Evolutionary conservation across 2,888 invertebrate genomes (phyloP).

Genomic region (Anaspis maculata): DNA sequence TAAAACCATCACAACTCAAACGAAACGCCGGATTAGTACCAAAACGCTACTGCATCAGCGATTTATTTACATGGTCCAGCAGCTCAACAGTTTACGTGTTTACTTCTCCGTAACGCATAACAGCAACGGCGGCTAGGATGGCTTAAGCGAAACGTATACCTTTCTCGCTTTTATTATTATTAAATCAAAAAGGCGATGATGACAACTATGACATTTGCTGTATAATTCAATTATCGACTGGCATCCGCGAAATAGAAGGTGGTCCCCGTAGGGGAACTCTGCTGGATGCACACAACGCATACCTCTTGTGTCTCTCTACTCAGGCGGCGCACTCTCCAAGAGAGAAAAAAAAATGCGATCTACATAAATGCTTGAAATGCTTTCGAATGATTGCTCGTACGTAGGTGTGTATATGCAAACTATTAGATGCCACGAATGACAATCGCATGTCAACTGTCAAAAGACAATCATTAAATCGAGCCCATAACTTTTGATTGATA

Average conservation of each 20-base stretch:
- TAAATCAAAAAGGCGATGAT: too few species aligned
- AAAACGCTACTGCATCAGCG: constrained; percentile 8
- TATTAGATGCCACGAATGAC: constrained; percentile 15
- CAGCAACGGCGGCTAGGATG: background rate
- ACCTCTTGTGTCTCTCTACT: background rate
- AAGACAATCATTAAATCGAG: constrained; percentile 1
- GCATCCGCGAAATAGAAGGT: too few species aligned
- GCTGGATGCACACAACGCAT: too few species aligned
- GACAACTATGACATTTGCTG: too few species aligned
- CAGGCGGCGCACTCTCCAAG: background rate
- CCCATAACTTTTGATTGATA: constrained; percentile 1
- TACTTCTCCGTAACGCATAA: constrained; percentile 9
- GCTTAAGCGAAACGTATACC: background rate
- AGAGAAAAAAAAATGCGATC: constrained; percentile 6
- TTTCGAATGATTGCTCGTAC: constrained; percentile 2
- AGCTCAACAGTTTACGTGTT: constrained; percentile 12
- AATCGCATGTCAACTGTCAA: constrained; percentile 16
- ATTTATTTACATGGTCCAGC: constrained; percentile 14
- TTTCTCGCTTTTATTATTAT: too few species aligned
- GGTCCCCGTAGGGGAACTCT: too few species aligned
- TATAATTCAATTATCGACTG: too few species aligned
- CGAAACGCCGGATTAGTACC: constrained; percentile 6
- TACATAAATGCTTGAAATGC: constrained; percentile 19
- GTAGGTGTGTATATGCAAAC: constrained; percentile 19
- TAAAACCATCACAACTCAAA: too few species aligned